Evolutionary conservation across 1,140 invertebrate genomes (phyloP).

Genomic region (Dinothrombium tinctorium): DNA sequence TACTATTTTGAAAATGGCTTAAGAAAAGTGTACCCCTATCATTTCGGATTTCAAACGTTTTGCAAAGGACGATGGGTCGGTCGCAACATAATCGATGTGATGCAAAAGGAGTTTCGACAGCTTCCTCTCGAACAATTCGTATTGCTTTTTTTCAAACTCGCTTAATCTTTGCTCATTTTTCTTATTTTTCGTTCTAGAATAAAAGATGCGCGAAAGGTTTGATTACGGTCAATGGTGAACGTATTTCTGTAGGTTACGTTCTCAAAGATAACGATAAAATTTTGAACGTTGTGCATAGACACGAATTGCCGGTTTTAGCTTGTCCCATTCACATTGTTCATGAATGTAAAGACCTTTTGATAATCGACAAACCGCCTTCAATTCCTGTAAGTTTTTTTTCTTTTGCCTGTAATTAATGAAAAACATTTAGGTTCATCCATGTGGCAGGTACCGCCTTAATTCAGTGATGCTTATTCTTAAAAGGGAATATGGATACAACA

Average conservation of each 20-base stretch:
- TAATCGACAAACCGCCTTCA: slow-evolving; percentile 98
- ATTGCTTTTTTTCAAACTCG: background rate
- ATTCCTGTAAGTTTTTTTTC: slow-evolving; percentile 49
- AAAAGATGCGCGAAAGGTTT: slow-evolving; percentile 61
- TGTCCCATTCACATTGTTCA: slow-evolving; percentile 80
- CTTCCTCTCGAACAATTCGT: background rate
- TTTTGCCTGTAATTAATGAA: too few species aligned
- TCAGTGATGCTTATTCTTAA: slow-evolving; percentile 85
- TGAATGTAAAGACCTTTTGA: slow-evolving; percentile 91
- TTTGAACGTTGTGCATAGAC: slow-evolving; percentile 43
- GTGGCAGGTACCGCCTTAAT: slow-evolving; percentile 84
- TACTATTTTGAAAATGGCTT: slow-evolving; percentile 93
- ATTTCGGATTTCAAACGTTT: slow-evolving; percentile 87
- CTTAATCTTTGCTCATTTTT: background rate
- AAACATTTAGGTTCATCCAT: slow-evolving; percentile 81
- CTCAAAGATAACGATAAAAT: slow-evolving; percentile 82
- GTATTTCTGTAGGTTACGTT: slow-evolving; percentile 64
- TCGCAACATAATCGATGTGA: slow-evolving; percentile 46
- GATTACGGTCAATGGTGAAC: slow-evolving; percentile 80
- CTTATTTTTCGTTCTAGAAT: background rate
- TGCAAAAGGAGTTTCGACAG: slow-evolving; percentile 9
- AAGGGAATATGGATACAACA: slow-evolving; percentile 81
- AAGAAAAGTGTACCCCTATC: slow-evolving; percentile 94
- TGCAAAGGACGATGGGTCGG: slow-evolving; percentile 94
- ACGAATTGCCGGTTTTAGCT: slow-evolving; percentile 21